Percentiles rank a stretch among this genome's conserved stretches.
phyloP scores from a whole-genome alignment of 92 coral and sea anemone species.

The Zoanthus sociatus region DNA sequence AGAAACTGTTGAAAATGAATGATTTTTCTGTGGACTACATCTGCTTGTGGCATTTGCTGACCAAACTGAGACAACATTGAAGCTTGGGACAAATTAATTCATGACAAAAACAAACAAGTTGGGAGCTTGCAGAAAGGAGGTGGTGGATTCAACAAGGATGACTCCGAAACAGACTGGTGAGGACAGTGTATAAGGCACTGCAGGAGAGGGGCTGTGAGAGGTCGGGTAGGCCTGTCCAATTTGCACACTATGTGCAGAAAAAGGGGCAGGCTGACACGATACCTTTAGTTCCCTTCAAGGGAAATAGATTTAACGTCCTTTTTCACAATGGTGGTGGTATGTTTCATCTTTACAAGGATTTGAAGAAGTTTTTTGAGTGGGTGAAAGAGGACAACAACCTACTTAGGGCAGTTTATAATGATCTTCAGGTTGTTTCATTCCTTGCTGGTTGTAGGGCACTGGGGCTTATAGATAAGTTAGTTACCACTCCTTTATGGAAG shows the following conservation, averaged over 20 bases:
- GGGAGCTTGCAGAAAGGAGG: not conserved
- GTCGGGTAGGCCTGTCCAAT: conserved; percentile 5
- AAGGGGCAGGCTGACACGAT: not conserved
- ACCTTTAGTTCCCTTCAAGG: conserved; percentile 47
- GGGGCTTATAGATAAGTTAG: conserved; percentile 7
- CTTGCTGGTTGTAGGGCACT: conserved; percentile 51
- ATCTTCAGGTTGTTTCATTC: conserved; percentile 41
- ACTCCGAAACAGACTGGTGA: conserved; percentile 43
- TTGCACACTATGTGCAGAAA: conserved; percentile 18
- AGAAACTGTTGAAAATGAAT: conserved; percentile 23
- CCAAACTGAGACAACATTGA: conserved; percentile 49
- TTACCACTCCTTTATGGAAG: not conserved
- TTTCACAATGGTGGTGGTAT: not conserved
- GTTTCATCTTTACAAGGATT: conserved; percentile 26
- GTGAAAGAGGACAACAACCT: conserved; percentile 40
- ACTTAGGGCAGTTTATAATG: conserved; percentile 39
- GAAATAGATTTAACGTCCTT: conserved; percentile 32
- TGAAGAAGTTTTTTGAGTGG: not conserved
- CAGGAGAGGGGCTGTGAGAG: conserved; percentile 13
- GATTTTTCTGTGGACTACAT: conserved; percentile 54
- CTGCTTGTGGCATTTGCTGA: conserved; percentile 50
- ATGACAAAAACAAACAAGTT: not conserved
- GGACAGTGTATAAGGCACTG: conserved; percentile 55
- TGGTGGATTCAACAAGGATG: conserved; percentile 20
- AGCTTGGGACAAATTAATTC: conserved; percentile 45